Conservation (phyloP, 2,113 vertebrate species). For the Cariama cristata region DNA sequence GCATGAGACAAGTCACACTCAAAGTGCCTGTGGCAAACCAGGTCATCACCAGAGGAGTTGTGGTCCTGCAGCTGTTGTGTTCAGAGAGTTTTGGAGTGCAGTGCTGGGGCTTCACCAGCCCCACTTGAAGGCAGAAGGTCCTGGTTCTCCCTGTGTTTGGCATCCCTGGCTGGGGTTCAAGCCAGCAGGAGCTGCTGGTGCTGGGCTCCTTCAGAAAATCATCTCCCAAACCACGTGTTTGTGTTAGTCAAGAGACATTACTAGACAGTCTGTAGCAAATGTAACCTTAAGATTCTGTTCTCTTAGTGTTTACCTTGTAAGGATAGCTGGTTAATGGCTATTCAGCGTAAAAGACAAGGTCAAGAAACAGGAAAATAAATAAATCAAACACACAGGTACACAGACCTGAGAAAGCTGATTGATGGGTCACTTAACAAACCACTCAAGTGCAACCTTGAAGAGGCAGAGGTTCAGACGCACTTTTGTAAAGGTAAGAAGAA, state of each 20-base stretch:
- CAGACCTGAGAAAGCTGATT: background rate
- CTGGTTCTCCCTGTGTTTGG: background rate
- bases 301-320: background rate
- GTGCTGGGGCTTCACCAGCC: background rate
- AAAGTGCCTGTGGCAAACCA: background rate
- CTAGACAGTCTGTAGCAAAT: background rate
- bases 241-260: background rate
- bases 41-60: background rate
- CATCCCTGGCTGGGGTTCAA: background rate
- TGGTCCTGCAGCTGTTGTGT: background rate
- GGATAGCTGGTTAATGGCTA: background rate
- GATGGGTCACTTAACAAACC: background rate
- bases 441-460: background rate
- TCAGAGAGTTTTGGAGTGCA: background rate
- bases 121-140: background rate
- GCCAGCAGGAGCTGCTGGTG: background rate
- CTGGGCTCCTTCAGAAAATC: background rate
- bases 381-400: background rate
- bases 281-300: background rate
- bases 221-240: fast-evolving
- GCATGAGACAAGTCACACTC: background rate
- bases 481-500: background rate
- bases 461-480: background rate
- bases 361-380: background rate
- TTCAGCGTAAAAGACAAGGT: background rate